Evolutionary conservation across 1,140 invertebrate species (phyloP).

Genomic region (Psix sp.): DNA sequence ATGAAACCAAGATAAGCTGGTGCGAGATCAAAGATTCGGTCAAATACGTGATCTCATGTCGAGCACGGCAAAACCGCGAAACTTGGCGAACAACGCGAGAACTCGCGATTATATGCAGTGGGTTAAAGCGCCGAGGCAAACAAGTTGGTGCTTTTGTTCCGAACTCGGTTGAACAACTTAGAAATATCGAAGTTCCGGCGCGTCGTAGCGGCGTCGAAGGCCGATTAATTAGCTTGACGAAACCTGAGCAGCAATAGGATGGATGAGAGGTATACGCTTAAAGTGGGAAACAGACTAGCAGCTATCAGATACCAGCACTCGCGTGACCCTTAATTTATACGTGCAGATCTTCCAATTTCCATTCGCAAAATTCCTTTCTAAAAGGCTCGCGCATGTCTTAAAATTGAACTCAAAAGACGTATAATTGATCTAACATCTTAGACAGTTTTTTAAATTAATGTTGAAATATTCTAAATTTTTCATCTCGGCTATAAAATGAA

Average conservation of each 20-base stretch:
- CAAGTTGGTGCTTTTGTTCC: slow-evolving; percentile 53
- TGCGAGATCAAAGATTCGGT: slow-evolving; percentile 31
- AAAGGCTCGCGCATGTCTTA: slow-evolving; percentile 10
- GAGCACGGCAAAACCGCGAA: slow-evolving; percentile 10
- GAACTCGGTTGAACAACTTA: slow-evolving; percentile 49
- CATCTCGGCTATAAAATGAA: too few species aligned
- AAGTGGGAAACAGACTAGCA: slow-evolving; percentile 21
- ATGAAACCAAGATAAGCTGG: slow-evolving; percentile 10
- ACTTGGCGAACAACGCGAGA: slow-evolving; percentile 45
- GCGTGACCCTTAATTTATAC: slow-evolving; percentile 42
- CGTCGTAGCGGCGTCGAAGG: slow-evolving; percentile 56
- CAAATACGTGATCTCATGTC: slow-evolving; percentile 26
- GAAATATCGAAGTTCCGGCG: slow-evolving; percentile 55
- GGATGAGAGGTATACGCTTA: slow-evolving; percentile 12
- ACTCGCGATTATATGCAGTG: slow-evolving; percentile 46
- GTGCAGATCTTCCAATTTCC: slow-evolving; percentile 45
- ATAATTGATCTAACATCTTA: too few species aligned
- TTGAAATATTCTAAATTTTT: background rate
- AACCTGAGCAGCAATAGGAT: slow-evolving; percentile 18
- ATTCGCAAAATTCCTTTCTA: slow-evolving; percentile 25
- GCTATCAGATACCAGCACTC: slow-evolving; percentile 22
- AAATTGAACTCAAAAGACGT: slow-evolving; percentile 18
- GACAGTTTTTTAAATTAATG: too few species aligned
- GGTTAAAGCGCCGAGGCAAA: slow-evolving; percentile 41
- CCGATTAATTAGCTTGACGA: slow-evolving; percentile 62